Base-by-base conservation (phyloP, 1,140 invertebrate species). In the Dinoponera quadriceps region DNA sequence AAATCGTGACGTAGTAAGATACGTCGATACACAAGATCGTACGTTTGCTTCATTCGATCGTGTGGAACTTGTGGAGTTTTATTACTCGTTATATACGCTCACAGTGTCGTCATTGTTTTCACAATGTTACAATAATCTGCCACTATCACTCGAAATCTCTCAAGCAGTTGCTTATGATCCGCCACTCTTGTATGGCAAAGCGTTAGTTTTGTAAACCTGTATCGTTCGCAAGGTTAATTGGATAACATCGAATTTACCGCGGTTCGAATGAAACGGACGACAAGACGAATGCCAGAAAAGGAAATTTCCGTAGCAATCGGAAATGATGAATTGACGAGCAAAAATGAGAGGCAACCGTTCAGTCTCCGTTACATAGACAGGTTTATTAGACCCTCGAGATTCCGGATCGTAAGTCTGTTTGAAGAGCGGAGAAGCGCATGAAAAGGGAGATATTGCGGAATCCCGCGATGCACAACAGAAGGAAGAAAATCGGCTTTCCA, bases 1-100 rank as follows among this genome's bases (percentile, higher is more conserved):
- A 68, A 85, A 87, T 91, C 83, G 87, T 85, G 38, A 33, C 38
- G 85, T 89, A 83, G 87, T 55, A 85, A 86, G 88, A 87, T 73
- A 74, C 69, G 83, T 85, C 60, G 25, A 44, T 57, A 65, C 59
- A 57, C 9, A 44, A 33, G 18, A 48, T 33, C 27, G 68, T 33
- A 66, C 49, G 68, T 51, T 59, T 22, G 13, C 57, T 74, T 48
- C 27, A 63, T 29, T 87, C 78, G 62, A 59, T 80, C 66, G 51
- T 59, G 51, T 59, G 75, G 18, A 66, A 74, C 48, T 38, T 60
- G 62, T n/a, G 27, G n/a, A 63, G 54, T 63, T 77, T 29, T 49
- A 16, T 84, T 54, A 18, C 55, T 13, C 20, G 14, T 63, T 49
- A 25, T 25, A 65, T 54, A 63, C 38, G 62, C 49, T 68, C 9